These are phyloP conservation scores for Alligator mississippiensis DNA, from an alignment of 2,113 vertebrate genomes.

Conservation along the genomic window DNA sequence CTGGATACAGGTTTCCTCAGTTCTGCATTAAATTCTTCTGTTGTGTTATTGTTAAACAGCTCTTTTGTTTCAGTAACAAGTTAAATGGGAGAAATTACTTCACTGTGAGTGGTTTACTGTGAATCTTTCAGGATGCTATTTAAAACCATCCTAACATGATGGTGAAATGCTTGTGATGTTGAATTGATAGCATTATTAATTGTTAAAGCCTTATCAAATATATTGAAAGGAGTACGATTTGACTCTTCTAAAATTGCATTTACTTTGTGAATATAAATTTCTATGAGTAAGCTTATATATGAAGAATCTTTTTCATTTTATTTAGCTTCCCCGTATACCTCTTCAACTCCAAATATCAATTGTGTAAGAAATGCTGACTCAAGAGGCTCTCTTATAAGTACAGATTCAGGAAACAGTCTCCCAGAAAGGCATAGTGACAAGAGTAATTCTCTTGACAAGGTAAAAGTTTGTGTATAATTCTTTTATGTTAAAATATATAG, in stretches of 20 bases:
- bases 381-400: slow-evolving; percentile 95
- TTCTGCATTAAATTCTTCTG: neutral
- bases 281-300: neutral
- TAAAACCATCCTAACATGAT: neutral
- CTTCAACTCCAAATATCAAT: slow-evolving; percentile 93
- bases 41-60: neutral
- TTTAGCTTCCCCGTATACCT: slow-evolving; percentile 90
- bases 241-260: neutral
- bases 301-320: neutral
- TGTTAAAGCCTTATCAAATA: neutral
- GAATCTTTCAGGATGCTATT: neutral
- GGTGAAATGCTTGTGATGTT: neutral
- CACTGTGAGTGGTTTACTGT: no score
- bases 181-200: neutral
- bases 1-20: neutral
- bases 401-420: slow-evolving; percentile 92
- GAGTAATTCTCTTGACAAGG: slow-evolving; percentile 94
- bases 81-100: neutral
- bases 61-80: neutral
- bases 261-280: neutral
- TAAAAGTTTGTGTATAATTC: slow-evolving; percentile 59
- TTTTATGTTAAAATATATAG: neutral
- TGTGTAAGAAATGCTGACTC: slow-evolving; percentile 93
- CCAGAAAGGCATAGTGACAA: slow-evolving; percentile 90
- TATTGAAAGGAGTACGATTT: neutral